These are phyloP conservation scores for Labia minor DNA, from an alignment of 2,888 invertebrate genomes.

Conservation along the genomic window DNA sequence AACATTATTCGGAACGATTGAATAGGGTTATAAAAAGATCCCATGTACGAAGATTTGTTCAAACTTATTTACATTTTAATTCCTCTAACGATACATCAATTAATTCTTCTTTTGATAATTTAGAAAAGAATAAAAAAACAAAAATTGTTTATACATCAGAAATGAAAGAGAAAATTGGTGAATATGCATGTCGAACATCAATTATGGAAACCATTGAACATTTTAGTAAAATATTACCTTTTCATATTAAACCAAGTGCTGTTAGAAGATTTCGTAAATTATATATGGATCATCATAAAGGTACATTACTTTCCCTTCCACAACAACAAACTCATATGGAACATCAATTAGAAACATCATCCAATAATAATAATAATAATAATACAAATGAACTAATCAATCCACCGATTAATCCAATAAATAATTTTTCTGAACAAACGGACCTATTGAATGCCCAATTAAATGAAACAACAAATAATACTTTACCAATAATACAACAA, in stretches of 20 bases:
- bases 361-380: neutral
- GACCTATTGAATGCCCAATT: neutral
- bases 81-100: neutral
- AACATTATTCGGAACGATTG: constrained; percentile 27
- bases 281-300: constrained; percentile 25
- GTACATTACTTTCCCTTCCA: neutral
- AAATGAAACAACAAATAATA: too few species aligned
- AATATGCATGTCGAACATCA: constrained; percentile 27
- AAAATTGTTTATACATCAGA: constrained; percentile 21
- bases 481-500: too few species aligned
- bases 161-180: constrained; percentile 29
- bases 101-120: neutral
- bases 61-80: constrained; percentile 25
- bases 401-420: neutral
- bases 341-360: neutral
- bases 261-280: constrained; percentile 30
- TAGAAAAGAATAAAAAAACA: neutral
- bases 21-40: constrained; percentile 27
- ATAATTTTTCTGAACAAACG: constrained; percentile 3
- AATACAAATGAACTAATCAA: neutral
- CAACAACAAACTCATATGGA: neutral
- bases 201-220: constrained; percentile 28
- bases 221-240: constrained; percentile 28
- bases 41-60: constrained; percentile 29
- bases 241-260: constrained; percentile 28